These are phyloP conservation scores for Ochropleura leucogaster DNA, from an alignment of 2,888 invertebrate genomes.

Conservation along the genomic window DNA sequence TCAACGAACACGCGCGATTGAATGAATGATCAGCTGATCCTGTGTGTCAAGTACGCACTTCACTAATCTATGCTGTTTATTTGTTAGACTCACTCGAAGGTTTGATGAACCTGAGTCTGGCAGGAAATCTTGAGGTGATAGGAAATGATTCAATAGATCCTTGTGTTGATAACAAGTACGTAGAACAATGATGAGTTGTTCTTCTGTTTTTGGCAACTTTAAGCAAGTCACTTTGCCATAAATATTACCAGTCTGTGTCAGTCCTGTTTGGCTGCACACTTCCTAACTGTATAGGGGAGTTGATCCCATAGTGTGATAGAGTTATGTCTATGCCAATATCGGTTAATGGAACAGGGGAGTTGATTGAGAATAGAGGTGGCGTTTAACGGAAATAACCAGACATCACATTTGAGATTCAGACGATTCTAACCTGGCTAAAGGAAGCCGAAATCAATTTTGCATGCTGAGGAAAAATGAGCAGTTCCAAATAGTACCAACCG, in stretches of 20 bases:
- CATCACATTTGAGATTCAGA: neutral
- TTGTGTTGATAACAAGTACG: slow-evolving; percentile 9
- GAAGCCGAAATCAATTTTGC: neutral
- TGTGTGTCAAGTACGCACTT: slow-evolving; percentile 50
- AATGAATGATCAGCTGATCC: slow-evolving; percentile 58
- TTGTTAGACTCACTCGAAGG: slow-evolving; percentile 37
- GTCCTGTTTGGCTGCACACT: neutral
- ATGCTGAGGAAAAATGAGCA: neutral
- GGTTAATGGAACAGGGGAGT: slow-evolving; percentile 56
- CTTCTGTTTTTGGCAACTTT: neutral
- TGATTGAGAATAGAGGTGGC: slow-evolving; percentile 38
- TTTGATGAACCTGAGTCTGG: slow-evolving; percentile 50
- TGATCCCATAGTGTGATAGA: slow-evolving; percentile 15
- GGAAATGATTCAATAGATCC: slow-evolving; percentile 2
- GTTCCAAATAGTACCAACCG: slow-evolving; percentile 91
- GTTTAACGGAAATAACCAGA: slow-evolving; percentile 29
- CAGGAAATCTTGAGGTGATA: slow-evolving; percentile 21
- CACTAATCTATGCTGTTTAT: slow-evolving; percentile 48
- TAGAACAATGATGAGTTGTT: neutral
- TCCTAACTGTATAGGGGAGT: slow-evolving; percentile 14
- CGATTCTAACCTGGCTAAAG: too few species aligned
- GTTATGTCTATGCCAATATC: slow-evolving; percentile 44
- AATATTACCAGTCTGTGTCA: neutral
- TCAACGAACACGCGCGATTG: slow-evolving; percentile 19
- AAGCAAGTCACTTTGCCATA: too few species aligned